Evolutionary conservation across 2,888 invertebrate species (phyloP).

Genomic region (Girardia tigrina): DNA sequence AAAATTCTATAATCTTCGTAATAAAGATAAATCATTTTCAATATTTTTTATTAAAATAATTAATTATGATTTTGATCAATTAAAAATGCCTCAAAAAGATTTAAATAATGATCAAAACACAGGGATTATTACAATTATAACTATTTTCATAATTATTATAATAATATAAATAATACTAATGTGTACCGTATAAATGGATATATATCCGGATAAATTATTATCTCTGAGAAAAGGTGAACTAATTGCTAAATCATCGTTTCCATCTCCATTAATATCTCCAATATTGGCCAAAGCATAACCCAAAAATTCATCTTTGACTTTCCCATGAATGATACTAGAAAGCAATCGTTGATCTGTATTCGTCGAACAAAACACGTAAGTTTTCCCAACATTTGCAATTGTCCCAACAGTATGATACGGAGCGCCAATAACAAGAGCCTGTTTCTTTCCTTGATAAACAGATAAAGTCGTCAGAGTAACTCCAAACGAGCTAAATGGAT

Average conservation of each 20-base stretch:
- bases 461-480: constrained; percentile 1
- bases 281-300: constrained; percentile 76
- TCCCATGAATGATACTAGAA: not conserved
- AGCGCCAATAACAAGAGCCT: not conserved
- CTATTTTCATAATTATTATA: too few relatives aligned
- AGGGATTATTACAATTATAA: too few relatives aligned
- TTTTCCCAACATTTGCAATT: constrained; percentile 5
- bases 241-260: constrained; percentile 79
- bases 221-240: constrained; percentile 72
- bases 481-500: not conserved
- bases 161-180: not conserved
- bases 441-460: not conserved
- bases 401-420: not conserved
- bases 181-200: not conserved
- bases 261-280: constrained; percentile 85
- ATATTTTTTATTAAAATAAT: too few relatives aligned
- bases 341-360: not conserved
- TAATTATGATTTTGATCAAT: too few relatives aligned
- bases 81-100: too few relatives aligned
- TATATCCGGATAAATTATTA: not conserved
- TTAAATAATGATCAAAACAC: too few relatives aligned
- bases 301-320: constrained; percentile 55
- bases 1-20: too few relatives aligned
- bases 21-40: too few relatives aligned
- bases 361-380: not conserved